Evolutionary conservation across 2,888 invertebrate species (phyloP).

Genomic region (Ophion ellenae): DNA sequence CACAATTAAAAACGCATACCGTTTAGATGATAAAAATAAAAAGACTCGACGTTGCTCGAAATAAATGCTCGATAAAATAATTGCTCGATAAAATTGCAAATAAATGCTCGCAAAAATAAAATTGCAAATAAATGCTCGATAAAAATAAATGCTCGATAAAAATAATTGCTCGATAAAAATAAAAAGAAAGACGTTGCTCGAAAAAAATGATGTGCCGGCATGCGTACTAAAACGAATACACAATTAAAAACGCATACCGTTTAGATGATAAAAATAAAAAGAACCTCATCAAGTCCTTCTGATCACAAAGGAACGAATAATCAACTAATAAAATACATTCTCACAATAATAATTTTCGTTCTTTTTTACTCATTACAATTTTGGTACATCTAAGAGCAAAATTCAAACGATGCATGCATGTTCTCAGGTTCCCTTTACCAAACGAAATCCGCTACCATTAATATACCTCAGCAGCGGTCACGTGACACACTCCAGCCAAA

Average conservation of each 20-base stretch:
- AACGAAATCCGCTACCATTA: neutral
- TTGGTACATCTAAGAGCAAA: neutral
- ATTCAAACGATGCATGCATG: neutral
- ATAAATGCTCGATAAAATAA: too few species aligned
- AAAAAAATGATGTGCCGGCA: neutral
- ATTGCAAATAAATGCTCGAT: too few species aligned
- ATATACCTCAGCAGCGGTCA: conserved; percentile 56
- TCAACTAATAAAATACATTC: too few species aligned
- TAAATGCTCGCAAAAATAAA: too few species aligned
- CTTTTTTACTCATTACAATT: neutral
- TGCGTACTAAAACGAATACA: neutral
- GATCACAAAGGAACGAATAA: too few species aligned
- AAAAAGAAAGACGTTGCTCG: neutral
- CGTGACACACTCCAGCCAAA: conserved; percentile 50
- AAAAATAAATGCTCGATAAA: too few species aligned
- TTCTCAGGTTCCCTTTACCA: neutral
- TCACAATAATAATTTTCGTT: neutral
- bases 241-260: neutral
- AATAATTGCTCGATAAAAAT: too few species aligned
- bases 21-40: neutral
- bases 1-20: neutral
- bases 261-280: neutral
- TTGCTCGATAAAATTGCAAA: too few species aligned
- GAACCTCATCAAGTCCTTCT: neutral
- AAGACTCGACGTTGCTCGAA: too few species aligned